phyloP scores from a whole-genome alignment of 2,888 invertebrate genomes.

The Drosophila siamana region DNA sequence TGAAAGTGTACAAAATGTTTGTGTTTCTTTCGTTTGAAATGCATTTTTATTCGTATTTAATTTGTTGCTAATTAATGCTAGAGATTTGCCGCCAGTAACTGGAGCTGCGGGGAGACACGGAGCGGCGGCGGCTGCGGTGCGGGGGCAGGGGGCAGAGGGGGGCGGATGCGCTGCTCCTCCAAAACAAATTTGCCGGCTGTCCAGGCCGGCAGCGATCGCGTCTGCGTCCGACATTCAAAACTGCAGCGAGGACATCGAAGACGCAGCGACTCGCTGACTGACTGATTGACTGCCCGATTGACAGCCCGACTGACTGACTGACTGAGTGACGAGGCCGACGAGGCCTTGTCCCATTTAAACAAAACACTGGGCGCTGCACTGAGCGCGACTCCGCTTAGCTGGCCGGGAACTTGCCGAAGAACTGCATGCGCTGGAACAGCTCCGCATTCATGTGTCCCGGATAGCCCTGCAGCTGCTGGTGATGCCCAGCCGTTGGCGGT shows the following conservation, averaged over 20 bases:
- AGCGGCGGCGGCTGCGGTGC: too few relatives aligned
- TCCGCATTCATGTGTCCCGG: conserved; percentile 77
- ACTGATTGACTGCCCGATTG: conserved; percentile 10
- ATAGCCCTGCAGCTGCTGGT: conserved; percentile 70
- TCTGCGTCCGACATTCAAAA: too few relatives aligned
- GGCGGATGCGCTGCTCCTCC: conserved; percentile 25
- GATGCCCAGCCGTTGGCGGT: conserved; percentile 43
- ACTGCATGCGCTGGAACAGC: conserved; percentile 86
- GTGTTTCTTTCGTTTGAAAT: conserved; percentile 31
- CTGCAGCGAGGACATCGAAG: too few relatives aligned
- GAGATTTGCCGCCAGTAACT: conserved; percentile 35
- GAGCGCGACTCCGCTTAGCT: conserved; percentile 63
- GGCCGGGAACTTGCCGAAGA: conserved; percentile 82
- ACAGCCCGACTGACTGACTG: conserved; percentile 13
- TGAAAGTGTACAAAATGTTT: not conserved
- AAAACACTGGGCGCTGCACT: conserved; percentile 73
- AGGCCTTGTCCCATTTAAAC: conserved; percentile 73
- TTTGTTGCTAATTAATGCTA: conserved; percentile 30
- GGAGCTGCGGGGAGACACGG: too few relatives aligned
- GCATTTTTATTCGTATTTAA: conserved; percentile 24
- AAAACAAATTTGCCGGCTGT: conserved; percentile 60
- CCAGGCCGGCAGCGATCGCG: conserved; percentile 64
- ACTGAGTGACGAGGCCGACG: conserved; percentile 36
- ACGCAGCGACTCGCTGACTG: conserved; percentile 17
- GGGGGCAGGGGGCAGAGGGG: too few relatives aligned